These are phyloP conservation scores for Cylindroiulus punctatus DNA, from an alignment of 2,888 invertebrate genomes.

Conservation along the genomic window DNA sequence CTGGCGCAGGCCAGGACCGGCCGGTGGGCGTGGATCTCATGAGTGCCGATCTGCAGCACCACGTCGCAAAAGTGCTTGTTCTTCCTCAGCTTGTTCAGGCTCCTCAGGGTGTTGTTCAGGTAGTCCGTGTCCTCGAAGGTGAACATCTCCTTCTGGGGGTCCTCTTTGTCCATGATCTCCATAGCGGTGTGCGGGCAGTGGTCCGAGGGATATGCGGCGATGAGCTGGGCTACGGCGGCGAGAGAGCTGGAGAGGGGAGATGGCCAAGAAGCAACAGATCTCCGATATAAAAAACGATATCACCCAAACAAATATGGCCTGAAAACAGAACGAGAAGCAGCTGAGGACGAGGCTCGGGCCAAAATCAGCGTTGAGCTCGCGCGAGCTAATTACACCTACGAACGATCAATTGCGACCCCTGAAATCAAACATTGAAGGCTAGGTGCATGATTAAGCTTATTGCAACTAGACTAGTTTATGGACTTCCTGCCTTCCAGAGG, in stretches of 20 bases:
- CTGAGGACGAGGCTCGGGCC: not conserved
- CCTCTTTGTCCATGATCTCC: slow-evolving; percentile 48
- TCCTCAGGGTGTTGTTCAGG: slow-evolving; percentile 70
- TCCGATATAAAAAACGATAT: not conserved
- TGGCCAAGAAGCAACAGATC: not conserved
- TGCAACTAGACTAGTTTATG: not conserved
- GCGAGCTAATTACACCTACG: not conserved
- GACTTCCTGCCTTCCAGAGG: not conserved
- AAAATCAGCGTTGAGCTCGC: not conserved
- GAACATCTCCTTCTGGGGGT: slow-evolving; percentile 58
- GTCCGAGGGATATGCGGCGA: not conserved
- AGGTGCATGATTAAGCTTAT: not conserved
- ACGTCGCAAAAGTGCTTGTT: slow-evolving; percentile 89
- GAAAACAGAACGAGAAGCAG: not conserved
- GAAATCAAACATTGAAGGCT: slow-evolving; percentile 32
- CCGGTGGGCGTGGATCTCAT: slow-evolving; percentile 80
- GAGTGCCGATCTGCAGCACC: slow-evolving; percentile 76
- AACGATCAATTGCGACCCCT: slow-evolving; percentile 8
- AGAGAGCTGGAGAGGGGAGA: not conserved
- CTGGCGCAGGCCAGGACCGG: slow-evolving; percentile 83
- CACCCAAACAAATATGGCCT: not conserved
- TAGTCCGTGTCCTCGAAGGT: slow-evolving; percentile 62
- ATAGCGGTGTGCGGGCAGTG: not conserved
- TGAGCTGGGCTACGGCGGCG: not conserved
- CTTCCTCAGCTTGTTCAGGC: slow-evolving; percentile 82